A percentile compares a stretch with the other conserved stretches of the same genome.
These are phyloP conservation scores for Cynopterus sphinx DNA, from an alignment of 2,797 vertebrate genomes.

Conservation along the genomic window DNA sequence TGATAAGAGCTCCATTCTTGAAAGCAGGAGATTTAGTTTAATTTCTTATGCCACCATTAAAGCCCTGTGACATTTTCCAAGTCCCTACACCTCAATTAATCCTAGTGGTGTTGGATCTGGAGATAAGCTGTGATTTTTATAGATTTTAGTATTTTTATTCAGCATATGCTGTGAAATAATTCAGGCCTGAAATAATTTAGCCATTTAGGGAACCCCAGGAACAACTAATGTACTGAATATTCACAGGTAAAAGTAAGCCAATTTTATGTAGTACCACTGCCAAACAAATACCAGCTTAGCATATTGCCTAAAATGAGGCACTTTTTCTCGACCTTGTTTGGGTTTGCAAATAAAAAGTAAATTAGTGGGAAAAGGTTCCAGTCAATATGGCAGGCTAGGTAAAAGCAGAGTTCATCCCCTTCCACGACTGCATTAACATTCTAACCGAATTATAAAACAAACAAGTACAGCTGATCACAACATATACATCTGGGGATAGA, in stretches of 20 bases:
- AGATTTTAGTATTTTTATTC: not conserved
- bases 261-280: not conserved
- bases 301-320: not conserved
- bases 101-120: not conserved
- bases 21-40: not conserved
- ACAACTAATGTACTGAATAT: not conserved
- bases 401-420: too few relatives aligned
- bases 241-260: not conserved
- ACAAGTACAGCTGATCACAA: too few relatives aligned
- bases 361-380: not conserved
- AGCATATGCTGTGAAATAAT: not conserved
- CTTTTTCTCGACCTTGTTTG: not conserved
- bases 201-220: not conserved
- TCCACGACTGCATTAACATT: too few relatives aligned
- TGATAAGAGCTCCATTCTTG: not conserved
- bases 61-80: not conserved
- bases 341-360: constrained; percentile 18
- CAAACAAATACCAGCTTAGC: constrained; percentile 21
- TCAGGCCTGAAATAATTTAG: not conserved
- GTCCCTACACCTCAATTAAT: not conserved
- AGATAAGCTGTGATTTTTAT: not conserved
- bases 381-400: too few relatives aligned
- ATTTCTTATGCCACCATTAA: not conserved
- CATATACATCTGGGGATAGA: too few relatives aligned
- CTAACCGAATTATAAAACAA: too few relatives aligned